Evolutionary conservation across 2,797 vertebrate genomes (phyloP), one percentile per base, ranked within the genome.

Genomic region (Clamator glandarius): DNA sequence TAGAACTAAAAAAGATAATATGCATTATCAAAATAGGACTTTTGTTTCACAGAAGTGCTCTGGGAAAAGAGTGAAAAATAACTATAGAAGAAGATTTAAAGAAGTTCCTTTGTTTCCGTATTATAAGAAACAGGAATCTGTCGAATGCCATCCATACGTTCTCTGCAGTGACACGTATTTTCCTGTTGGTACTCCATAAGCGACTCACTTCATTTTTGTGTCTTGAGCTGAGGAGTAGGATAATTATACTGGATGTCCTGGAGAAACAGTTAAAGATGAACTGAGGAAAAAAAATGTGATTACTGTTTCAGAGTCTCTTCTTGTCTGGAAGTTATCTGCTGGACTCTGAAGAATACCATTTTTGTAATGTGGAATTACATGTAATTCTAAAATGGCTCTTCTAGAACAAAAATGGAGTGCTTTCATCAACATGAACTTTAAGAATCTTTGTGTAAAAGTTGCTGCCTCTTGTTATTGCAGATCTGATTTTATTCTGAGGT

Each of bases 131-230:
- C 12, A 87, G 70, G 52, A 72, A 39, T 48, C 33, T 69, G 44
- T 24, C 5, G 10, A 84, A 50, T 69, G 18, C 9, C 26, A 63
- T 33, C 26, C 62, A 77, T 23, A 33, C 17, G 8, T 76, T 88
- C 92, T 39, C 41, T 70, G 9, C 39, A 68, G 15, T 93, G 81
- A 81, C 61, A 92, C 64, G 28, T 44, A 66, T 77, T 94, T 95
- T 91, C 80, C 85, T 84, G 44, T n/a, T 41, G 79, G 82, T 59
- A 75, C 0, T 55, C 8, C 9, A 25, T 14, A 42, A 91, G 35
- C 25, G 52, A 57, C 46, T 69, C 24, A 20, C 44, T 72, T 76
- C 11, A 41, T 62, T 89, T 92, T 84, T 79, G 28, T 91, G 52
- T 66, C 55, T 81, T 76, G 15, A 12, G 12, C n/a, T 69, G 39